phyloP scores from a whole-genome alignment of 1,140 invertebrate genomes.

The Vanessa tameamea region DNA sequence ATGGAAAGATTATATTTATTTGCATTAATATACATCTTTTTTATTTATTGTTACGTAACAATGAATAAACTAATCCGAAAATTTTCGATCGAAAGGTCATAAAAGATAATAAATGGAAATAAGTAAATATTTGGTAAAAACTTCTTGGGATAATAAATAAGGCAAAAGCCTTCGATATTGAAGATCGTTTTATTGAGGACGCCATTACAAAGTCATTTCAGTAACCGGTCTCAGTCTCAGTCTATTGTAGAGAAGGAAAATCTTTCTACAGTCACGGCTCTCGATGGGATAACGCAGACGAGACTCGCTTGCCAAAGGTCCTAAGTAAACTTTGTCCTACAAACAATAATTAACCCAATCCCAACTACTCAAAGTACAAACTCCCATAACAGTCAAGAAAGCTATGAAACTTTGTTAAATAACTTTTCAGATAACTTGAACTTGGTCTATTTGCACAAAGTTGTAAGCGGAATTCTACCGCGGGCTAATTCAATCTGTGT shows the following conservation, averaged over 20 bases:
- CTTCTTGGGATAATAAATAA: slow-evolving; percentile 56
- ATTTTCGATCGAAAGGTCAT: slow-evolving; percentile 12
- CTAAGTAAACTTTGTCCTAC: slow-evolving; percentile 51
- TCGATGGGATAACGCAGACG: slow-evolving; percentile 77
- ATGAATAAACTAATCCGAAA: not conserved
- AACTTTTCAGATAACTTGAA: slow-evolving; percentile 81
- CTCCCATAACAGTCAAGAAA: slow-evolving; percentile 70
- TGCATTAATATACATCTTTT: not conserved
- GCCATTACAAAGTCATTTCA: slow-evolving; percentile 78
- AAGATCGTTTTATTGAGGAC: slow-evolving; percentile 71
- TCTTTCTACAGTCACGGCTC: slow-evolving; percentile 80
- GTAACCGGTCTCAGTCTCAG: slow-evolving; percentile 72
- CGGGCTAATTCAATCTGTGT: slow-evolving; percentile 77
- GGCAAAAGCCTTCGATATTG: slow-evolving; percentile 64
- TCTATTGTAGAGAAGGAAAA: slow-evolving; percentile 80
- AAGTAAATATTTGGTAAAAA: slow-evolving; percentile 45
- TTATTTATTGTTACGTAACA: slow-evolving; percentile 1
- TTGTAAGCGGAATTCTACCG: slow-evolving; percentile 74
- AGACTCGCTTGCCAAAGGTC: slow-evolving; percentile 56
- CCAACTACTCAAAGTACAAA: slow-evolving; percentile 66
- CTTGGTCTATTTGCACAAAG: slow-evolving; percentile 76
- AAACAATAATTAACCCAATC: slow-evolving; percentile 74
- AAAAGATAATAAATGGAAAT: slow-evolving; percentile 15
- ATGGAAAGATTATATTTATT: not conserved
- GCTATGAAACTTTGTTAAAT: slow-evolving; percentile 81